A percentile compares a stretch with the other conserved stretches of the same genome.
phyloP scores from a whole-genome alignment of 2,797 vertebrate species.

The Coccyzus lansbergi region DNA sequence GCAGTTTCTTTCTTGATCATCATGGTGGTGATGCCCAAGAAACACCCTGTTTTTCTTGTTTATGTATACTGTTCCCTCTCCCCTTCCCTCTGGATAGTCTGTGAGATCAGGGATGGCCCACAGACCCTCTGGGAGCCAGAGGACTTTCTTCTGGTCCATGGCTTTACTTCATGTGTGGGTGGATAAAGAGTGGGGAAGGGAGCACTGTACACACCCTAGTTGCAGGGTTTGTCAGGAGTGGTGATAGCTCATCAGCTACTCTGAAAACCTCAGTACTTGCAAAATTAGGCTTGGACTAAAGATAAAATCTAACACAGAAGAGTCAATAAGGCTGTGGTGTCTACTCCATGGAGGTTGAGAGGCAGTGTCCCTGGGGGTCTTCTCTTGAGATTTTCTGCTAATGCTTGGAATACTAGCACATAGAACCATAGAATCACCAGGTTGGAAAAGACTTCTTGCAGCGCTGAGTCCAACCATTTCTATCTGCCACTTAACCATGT shows the following conservation, averaged over 20 bases:
- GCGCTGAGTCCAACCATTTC: too few species aligned
- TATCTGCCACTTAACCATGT: too few species aligned
- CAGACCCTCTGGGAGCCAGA: not conserved
- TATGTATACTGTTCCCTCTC: accelerated
- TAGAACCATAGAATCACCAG: too few species aligned
- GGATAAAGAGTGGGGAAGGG: accelerated
- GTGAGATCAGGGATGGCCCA: not conserved
- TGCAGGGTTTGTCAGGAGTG: not conserved
- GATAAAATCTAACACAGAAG: not conserved
- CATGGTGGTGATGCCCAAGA: not conserved
- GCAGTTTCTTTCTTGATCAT: not conserved
- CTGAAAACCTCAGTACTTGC: not conserved
- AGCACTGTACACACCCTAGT: accelerated
- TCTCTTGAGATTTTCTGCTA: not conserved
- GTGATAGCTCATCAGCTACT: not conserved
- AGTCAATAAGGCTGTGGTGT: not conserved
- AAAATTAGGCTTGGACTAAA: not conserved
- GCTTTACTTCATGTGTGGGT: not conserved
- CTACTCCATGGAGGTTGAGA: not conserved
- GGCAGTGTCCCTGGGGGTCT: not conserved
- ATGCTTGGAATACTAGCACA: not conserved
- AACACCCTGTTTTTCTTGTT: not conserved
- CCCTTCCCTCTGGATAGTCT: not conserved
- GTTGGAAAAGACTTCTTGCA: too few species aligned
- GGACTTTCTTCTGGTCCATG: accelerated